Conservation (phyloP, 2,888 invertebrate genomes). For the Leptinotarsa haldemani region DNA sequence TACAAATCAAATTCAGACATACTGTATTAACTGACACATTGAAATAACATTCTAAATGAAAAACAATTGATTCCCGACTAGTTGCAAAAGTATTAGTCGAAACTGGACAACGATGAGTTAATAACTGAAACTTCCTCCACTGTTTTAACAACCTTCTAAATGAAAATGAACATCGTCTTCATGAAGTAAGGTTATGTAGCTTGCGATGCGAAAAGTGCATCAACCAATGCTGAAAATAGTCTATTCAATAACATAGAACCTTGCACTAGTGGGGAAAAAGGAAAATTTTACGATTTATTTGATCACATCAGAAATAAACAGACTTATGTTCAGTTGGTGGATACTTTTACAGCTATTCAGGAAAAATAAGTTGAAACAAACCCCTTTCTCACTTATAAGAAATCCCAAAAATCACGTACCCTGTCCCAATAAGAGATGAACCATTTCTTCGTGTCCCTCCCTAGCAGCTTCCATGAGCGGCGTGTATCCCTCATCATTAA, state of each 20-base stretch:
- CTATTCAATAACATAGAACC: no score
- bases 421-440: slow-evolving; percentile 89
- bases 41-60: neutral
- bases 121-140: neutral
- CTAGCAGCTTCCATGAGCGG: slow-evolving; percentile 99
- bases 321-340: neutral
- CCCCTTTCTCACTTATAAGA: neutral
- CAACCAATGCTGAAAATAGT: no score
- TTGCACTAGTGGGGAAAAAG: no score
- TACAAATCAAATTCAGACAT: neutral
- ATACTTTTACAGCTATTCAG: slow-evolving; percentile 6
- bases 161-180: neutral
- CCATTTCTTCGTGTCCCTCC: slow-evolving; percentile 99
- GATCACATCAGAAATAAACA: no score
- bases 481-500: slow-evolving; percentile 99
- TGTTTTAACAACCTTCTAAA: neutral
- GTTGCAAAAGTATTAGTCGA: neutral
- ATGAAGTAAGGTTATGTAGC: no score
- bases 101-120: neutral
- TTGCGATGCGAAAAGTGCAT: no score
- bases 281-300: no score
- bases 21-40: neutral
- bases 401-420: slow-evolving; percentile 40
- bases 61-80: neutral
- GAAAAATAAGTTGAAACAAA: slow-evolving; percentile 15